phyloP scores from a whole-genome alignment of 1,140 invertebrate genomes.

The Nymphalis io region DNA sequence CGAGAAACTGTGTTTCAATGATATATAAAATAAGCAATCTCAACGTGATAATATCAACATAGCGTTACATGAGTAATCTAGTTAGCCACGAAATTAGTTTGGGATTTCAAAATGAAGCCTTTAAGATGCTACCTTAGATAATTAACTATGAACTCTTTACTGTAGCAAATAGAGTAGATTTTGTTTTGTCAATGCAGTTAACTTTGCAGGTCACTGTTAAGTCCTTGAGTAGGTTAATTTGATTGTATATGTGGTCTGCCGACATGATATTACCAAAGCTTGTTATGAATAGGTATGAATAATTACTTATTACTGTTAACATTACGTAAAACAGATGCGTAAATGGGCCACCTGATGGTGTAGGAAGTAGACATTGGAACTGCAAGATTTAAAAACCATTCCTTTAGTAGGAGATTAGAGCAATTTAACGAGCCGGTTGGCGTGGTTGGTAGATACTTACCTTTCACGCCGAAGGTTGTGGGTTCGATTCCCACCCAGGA shows the following conservation, averaged over 20 bases:
- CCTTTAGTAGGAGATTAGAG: no score
- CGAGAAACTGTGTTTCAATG: not conserved
- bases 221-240: not conserved
- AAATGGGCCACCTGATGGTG: no score
- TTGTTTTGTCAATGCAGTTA: not conserved
- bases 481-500: no score
- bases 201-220: not conserved
- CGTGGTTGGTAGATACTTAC: no score
- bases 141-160: not conserved
- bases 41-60: not conserved
- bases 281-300: not conserved
- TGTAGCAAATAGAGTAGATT: not conserved
- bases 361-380: no score
- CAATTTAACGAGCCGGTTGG: no score
- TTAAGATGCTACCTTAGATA: not conserved
- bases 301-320: not conserved
- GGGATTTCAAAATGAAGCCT: not conserved
- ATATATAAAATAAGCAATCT: not conserved
- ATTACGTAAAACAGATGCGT: no score
- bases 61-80: not conserved
- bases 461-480: no score
- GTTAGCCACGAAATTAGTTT: slow-evolving; percentile 9
- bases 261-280: not conserved
- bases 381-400: no score
- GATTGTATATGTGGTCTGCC: not conserved